Evolutionary conservation across 1,140 invertebrate species (phyloP).

Genomic region (Caenorhabditis tropicalis): DNA sequence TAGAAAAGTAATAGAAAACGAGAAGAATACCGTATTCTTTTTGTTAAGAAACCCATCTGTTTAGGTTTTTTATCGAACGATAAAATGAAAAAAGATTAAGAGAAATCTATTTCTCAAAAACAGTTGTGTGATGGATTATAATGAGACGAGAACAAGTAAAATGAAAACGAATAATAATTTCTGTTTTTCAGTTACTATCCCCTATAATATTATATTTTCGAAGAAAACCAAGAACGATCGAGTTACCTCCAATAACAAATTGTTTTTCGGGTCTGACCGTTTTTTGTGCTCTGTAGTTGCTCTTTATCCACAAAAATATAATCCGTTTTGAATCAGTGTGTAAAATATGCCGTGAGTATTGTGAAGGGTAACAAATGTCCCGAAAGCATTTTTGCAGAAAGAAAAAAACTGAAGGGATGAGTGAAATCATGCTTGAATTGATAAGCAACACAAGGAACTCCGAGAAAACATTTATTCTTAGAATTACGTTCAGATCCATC

Average conservation of each 20-base stretch:
- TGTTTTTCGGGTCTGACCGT: neutral
- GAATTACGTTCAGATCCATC: neutral
- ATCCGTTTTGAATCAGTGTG: too few relatives aligned
- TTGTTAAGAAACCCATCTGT: neutral
- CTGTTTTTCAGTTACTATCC: neutral
- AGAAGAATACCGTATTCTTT: neutral
- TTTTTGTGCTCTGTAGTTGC: neutral
- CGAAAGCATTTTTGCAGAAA: too few relatives aligned
- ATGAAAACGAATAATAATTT: neutral
- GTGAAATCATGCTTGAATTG: too few relatives aligned
- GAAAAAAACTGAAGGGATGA: too few relatives aligned
- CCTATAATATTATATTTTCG: neutral
- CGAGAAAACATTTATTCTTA: neutral
- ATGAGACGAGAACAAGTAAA: neutral
- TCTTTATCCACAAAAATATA: neutral
- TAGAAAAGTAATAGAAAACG: neutral
- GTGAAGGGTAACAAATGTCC: too few relatives aligned
- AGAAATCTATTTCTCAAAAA: too few relatives aligned
- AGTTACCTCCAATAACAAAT: conserved; percentile 9
- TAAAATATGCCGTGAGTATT: too few relatives aligned
- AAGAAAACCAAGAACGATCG: neutral
- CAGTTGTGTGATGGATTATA: neutral
- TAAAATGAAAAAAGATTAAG: neutral
- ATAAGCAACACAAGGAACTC: too few relatives aligned
- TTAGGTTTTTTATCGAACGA: neutral